Evolutionary conservation across 2,113 vertebrate genomes (phyloP).

Genomic region (Gambusia affinis): DNA sequence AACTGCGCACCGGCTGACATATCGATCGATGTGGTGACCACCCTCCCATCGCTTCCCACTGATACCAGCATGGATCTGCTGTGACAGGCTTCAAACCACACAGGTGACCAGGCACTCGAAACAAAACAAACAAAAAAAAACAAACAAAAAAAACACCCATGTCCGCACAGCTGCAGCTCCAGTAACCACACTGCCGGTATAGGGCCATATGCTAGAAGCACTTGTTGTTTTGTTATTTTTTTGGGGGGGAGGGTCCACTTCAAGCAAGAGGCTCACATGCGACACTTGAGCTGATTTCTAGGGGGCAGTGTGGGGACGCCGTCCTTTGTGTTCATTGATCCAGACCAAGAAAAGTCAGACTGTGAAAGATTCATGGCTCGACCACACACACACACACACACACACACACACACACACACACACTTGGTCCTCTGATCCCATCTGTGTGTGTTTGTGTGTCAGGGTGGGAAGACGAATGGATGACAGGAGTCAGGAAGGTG

Average conservation of each 20-base stretch:
- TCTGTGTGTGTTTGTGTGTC: conserved; percentile 1
- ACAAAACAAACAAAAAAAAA: background rate
- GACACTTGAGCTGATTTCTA: conserved; percentile 25
- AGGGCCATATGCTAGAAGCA: conserved; percentile 47
- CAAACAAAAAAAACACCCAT: background rate
- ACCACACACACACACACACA: conserved; percentile 10
- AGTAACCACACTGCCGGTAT: conserved; percentile 43
- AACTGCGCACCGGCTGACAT: conserved; percentile 55
- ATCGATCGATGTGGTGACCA: conserved; percentile 60
- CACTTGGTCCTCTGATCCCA: conserved; percentile 23
- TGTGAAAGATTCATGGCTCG: conserved; percentile 72
- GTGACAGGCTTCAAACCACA: conserved; percentile 54
- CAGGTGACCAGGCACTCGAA: conserved; percentile 50
- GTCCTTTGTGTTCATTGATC: conserved; percentile 76
- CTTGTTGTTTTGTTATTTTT: conserved; percentile 13
- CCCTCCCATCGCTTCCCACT: conserved; percentile 28
- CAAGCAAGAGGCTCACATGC: conserved; percentile 29
- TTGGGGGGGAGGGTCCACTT: conserved; percentile 16
- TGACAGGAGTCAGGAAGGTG: conserved; percentile 25
- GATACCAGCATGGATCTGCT: conserved; percentile 55
- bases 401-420: conserved; percentile 11
- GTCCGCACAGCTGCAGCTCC: conserved; percentile 9
- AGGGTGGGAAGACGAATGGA: conserved; percentile 43
- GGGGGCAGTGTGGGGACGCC: conserved; percentile 58
- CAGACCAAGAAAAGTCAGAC: conserved; percentile 75